Base-by-base conservation (phyloP, 2,113 vertebrate genomes). In the Caretta caretta region DNA sequence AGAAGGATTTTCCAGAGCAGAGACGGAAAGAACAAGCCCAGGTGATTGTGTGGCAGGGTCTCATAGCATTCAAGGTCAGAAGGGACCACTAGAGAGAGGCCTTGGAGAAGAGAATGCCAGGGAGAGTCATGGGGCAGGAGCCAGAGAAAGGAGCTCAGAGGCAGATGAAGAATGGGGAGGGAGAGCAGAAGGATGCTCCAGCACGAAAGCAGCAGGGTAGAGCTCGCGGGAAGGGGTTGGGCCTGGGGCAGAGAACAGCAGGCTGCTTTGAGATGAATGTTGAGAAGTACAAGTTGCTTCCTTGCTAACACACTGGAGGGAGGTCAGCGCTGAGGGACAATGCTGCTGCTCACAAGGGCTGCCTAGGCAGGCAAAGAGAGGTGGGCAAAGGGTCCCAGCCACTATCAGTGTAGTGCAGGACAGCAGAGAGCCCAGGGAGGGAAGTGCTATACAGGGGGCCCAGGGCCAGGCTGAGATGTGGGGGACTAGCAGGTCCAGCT, bases 331-430 rank as follows among this genome's bases (percentile, higher is more conserved):
- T 75, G 88, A 95, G 84, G 29, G 13, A 49, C 8, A 24, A 3
- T 0, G 1, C 1, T 3, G 2, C 6, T 1, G 11, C 35, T n/a
- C 17, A 10, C 13, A 2, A 19, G 62, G 31, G 35, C 31, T n/a
- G 62, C 24, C 50, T 35, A 38, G 11, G 0, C 7, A 38, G 14
- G 4, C 62, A 4, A 83, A 22, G 62, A 42, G 62, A 59, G 86
- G 87, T 49, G 16, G 50, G 29, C 27, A 12, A 22, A 81, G 50
- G 3, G 2, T 19, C 35, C 51, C 7, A 35, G 29, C 22, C 29
- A 2, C 29, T 22, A n/a, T 8, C 46, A 17, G 25, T 4, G 13
- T 31, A 20, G 48, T 80, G 79, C 31, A n/a, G 80, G 29, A 35
- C 29, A 35, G 80, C 57, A n/a, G 80, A 17, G 80, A 24, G 31